Percentiles rank a stretch among this genome's conserved stretches.
Evolutionary conservation across 2,888 invertebrate species (phyloP).

Genomic region (Drosophila nr. perissopoda): DNA sequence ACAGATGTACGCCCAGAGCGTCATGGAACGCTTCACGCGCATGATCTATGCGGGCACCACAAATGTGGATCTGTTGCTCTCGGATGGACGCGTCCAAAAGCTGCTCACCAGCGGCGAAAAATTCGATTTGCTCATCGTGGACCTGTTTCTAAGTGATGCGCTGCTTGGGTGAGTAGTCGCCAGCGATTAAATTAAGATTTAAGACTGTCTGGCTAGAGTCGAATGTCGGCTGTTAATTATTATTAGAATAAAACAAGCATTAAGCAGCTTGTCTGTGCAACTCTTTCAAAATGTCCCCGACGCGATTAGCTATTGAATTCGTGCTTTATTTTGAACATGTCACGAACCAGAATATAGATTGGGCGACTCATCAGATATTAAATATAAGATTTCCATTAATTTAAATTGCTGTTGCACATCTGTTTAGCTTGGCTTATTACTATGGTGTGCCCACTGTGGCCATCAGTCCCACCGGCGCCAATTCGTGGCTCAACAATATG

Average conservation of each 20-base stretch:
- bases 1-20: slow-evolving; percentile 81
- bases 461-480: slow-evolving; percentile 85
- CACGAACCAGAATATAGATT: not conserved
- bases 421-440: slow-evolving; percentile 82
- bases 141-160: slow-evolving; percentile 86
- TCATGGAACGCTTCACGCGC: slow-evolving; percentile 83
- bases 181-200: not conserved
- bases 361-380: not conserved
- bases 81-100: slow-evolving; percentile 75
- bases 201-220: not conserved
- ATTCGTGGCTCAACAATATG: slow-evolving; percentile 85
- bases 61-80: slow-evolving; percentile 81
- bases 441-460: slow-evolving; percentile 83
- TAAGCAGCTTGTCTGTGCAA: not conserved
- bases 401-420: not conserved
- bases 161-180: slow-evolving; percentile 75
- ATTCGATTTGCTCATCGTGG: slow-evolving; percentile 84
- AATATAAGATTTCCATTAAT: not conserved
- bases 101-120: slow-evolving; percentile 76
- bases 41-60: slow-evolving; percentile 83
- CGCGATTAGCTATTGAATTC: not conserved
- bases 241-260: not conserved
- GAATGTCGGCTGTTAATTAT: not conserved
- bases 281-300: not conserved
- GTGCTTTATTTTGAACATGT: not conserved